Percentiles rank a stretch among this genome's conserved stretches.
phyloP scores from a whole-genome alignment of 2,797 vertebrate species.

The Bucorvus abyssinicus region DNA sequence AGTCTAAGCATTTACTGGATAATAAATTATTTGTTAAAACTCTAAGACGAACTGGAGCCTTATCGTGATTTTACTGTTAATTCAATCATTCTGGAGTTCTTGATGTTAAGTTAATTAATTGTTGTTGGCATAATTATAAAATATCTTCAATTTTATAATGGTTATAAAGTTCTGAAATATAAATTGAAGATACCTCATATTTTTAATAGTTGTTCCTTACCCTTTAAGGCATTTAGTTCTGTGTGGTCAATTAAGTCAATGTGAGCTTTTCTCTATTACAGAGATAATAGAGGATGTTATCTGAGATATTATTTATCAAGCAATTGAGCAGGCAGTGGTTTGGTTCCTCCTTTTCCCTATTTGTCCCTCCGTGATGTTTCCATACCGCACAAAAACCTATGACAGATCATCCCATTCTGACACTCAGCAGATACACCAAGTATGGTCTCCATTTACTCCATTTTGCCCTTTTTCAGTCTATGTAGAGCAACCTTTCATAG shows the following conservation, averaged over 20 bases:
- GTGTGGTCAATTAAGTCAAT: not conserved
- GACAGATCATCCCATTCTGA: not conserved
- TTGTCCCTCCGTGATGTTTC: not conserved
- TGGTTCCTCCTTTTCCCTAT: not conserved
- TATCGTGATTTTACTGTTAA: constrained; percentile 57
- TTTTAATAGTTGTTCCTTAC: constrained; percentile 53
- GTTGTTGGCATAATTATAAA: constrained; percentile 57
- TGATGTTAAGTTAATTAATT: constrained; percentile 55
- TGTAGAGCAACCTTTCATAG: not conserved
- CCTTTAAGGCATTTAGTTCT: not conserved
- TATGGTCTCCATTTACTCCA: not conserved
- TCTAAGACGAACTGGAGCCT: not conserved
- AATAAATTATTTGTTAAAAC: constrained; percentile 53
- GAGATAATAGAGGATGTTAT: not conserved
- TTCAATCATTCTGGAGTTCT: constrained; percentile 52
- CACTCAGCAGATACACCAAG: not conserved
- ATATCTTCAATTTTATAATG: constrained; percentile 29
- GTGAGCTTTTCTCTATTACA: not conserved
- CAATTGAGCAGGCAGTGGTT: not conserved
- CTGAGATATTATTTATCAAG: not conserved
- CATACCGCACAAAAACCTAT: fast-evolving
- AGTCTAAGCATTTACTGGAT: constrained; percentile 16
- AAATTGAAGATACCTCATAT: constrained; percentile 52
- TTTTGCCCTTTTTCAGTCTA: not conserved
- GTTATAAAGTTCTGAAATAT: constrained; percentile 57